phyloP scores from a whole-genome alignment of 1,140 invertebrate genomes.

The Drosophila mauritiana region DNA sequence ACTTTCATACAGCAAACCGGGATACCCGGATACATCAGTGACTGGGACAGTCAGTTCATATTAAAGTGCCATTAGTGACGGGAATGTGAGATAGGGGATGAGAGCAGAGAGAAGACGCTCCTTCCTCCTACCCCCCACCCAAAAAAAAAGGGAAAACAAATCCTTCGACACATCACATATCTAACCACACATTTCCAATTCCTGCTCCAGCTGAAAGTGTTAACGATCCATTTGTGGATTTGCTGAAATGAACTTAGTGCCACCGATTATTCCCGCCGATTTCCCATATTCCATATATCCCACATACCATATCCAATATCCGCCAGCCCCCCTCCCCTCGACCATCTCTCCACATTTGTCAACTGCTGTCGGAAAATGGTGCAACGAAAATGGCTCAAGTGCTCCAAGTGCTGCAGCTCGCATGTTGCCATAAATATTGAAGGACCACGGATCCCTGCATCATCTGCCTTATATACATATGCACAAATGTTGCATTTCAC shows the following conservation, averaged over 20 bases:
- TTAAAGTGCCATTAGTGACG: slow-evolving; percentile 62
- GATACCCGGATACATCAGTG: slow-evolving; percentile 5
- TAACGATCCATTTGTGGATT: slow-evolving; percentile 6
- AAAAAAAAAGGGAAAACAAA: not conserved
- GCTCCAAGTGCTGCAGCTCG: slow-evolving; percentile 21
- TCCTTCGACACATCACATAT: not conserved
- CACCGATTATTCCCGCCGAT: slow-evolving; percentile 2
- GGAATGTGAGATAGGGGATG: not conserved
- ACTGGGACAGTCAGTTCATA: slow-evolving; percentile 51
- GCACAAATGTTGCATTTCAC: not conserved
- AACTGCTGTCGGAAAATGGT: slow-evolving; percentile 22
- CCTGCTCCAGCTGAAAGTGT: not conserved
- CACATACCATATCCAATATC: not conserved
- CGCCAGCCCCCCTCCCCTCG: not conserved
- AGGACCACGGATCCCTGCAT: slow-evolving; percentile 10
- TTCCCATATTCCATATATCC: not conserved
- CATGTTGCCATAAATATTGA: slow-evolving; percentile 46
- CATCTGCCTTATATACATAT: not conserved
- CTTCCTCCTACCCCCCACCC: not conserved
- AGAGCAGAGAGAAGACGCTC: no score
- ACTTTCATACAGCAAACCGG: not conserved
- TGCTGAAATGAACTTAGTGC: not conserved
- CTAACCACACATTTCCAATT: slow-evolving; percentile 6
- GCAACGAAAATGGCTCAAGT: slow-evolving; percentile 46
- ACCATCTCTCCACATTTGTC: slow-evolving; percentile 25